Conservation (phyloP, 2,797 vertebrate genomes). For the Danio kyathit region DNA sequence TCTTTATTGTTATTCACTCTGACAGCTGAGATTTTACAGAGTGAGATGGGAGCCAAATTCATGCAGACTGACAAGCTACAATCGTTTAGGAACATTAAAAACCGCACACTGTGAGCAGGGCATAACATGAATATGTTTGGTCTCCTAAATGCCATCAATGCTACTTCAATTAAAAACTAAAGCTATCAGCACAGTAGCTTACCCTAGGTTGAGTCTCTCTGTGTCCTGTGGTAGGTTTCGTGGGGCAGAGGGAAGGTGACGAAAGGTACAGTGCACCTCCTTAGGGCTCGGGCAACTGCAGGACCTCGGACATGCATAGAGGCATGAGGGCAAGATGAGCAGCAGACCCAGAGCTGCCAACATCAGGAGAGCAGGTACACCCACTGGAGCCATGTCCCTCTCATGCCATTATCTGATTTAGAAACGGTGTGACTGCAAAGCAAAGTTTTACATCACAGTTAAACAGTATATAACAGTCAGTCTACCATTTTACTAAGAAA, state of each 20-base stretch:
- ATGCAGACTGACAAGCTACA: too few species aligned
- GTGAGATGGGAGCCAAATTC: too few species aligned
- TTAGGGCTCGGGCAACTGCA: slow-evolving; percentile 66
- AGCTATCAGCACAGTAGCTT: background rate
- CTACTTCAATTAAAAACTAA: too few species aligned
- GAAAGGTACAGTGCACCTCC: slow-evolving; percentile 73
- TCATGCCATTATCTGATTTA: slow-evolving; percentile 64
- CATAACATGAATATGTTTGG: too few species aligned
- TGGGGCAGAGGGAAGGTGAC: slow-evolving; percentile 65
- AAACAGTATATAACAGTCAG: background rate
- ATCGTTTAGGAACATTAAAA: too few species aligned
- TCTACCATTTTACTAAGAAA: background rate
- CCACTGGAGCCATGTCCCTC: slow-evolving; percentile 62
- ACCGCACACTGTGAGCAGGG: too few species aligned
- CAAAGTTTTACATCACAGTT: background rate
- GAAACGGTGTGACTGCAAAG: slow-evolving; percentile 29
- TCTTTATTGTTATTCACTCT: too few species aligned
- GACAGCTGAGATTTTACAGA: too few species aligned
- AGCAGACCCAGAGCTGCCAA: slow-evolving; percentile 58
- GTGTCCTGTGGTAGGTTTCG: slow-evolving; percentile 65
- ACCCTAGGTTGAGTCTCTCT: slow-evolving; percentile 70
- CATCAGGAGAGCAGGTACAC: slow-evolving; percentile 54
- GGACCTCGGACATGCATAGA: slow-evolving; percentile 58
- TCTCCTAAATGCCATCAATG: too few species aligned
- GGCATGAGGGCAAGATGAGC: slow-evolving; percentile 49